Evolutionary conservation across 2,888 invertebrate genomes (phyloP), one percentile per base, ranked within the genome.

Genomic region (Tenthredo amoena): DNA sequence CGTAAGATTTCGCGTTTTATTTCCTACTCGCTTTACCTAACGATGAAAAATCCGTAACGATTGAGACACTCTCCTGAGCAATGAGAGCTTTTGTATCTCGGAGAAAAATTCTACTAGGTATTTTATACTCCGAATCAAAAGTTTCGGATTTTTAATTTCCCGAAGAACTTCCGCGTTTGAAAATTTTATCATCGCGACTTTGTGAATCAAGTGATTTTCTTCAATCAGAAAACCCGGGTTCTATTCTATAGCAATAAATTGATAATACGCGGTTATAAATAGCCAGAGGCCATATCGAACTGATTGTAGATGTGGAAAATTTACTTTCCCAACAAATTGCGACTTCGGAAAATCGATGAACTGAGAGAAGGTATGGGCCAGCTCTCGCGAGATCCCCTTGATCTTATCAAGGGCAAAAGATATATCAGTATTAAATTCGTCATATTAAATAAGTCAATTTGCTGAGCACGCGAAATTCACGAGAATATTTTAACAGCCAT

Each of bases 361-460:
- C 18, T 21, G 21, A 40, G 21, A 21, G 40, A 7, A 40, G 21
- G 43, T 40, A 43, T 31, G 12, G 47, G 37, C 21, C 72, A 43
- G 40, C 43, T 74, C 43, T 74, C 43, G 18, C 43, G 18, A 74
- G 40, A 74, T 43, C 43, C 43, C n/a, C 72, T 74, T 74, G 72
- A 74, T 74, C 21, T 74, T 74, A 18, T 43, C 21, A 31, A 55
- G 34, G 34, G 68, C 18, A 68, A 68, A 18, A 50, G n/a, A 47
- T 77, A 55, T 31, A 55, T 31, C 50, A 12, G 15, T 7, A 55
- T 74, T 9, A 74, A 77, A 21, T 74, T 43, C 21, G 43, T 43
- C 5, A 21, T 43, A 74, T 74, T 43, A 9, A 74, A 77, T 77
- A 50, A 55, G 34, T 40, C n/a, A 18, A 77, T 50, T 77, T 55